Percentiles rank a stretch among this genome's conserved stretches.
phyloP scores from a whole-genome alignment of 2,113 vertebrate species.

The Pelmatolapia mariae region DNA sequence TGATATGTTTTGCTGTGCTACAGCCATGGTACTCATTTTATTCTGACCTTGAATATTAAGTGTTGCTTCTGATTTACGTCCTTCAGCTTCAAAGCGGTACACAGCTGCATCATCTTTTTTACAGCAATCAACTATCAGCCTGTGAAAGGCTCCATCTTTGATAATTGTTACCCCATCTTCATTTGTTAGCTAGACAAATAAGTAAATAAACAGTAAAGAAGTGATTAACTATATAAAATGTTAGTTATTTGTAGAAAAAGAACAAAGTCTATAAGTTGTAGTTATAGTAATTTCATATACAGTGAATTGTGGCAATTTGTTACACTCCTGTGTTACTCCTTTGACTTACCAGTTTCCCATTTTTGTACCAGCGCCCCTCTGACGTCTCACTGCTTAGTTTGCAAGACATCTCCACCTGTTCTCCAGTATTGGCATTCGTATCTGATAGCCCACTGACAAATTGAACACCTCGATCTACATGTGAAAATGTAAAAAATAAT shows the following conservation, averaged over 20 bases:
- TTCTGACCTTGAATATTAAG: constrained; percentile 68
- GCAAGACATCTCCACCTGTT: constrained; percentile 71
- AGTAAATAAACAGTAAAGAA: not conserved
- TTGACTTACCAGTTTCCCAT: constrained; percentile 77
- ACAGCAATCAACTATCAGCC: constrained; percentile 68
- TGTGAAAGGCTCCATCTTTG: constrained; percentile 77
- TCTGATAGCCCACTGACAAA: constrained; percentile 77
- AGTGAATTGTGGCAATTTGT: not conserved
- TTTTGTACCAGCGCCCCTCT: constrained; percentile 81
- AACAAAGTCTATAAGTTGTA: not conserved
- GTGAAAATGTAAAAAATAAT: not conserved
- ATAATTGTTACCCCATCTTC: constrained; percentile 68
- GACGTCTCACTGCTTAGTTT: constrained; percentile 70
- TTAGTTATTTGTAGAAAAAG: not conserved
- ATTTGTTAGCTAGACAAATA: constrained; percentile 66
- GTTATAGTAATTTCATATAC: not conserved
- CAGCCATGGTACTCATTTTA: not conserved
- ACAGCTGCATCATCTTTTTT: constrained; percentile 74
- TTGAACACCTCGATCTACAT: constrained; percentile 63
- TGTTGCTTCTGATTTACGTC: constrained; percentile 72
- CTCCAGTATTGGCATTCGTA: constrained; percentile 61
- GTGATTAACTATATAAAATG: not conserved
- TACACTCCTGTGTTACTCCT: not conserved
- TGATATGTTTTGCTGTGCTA: not conserved
- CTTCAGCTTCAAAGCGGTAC: constrained; percentile 80